phyloP scores from a whole-genome alignment of 2,113 vertebrate species.

The Alligator mississippiensis region DNA sequence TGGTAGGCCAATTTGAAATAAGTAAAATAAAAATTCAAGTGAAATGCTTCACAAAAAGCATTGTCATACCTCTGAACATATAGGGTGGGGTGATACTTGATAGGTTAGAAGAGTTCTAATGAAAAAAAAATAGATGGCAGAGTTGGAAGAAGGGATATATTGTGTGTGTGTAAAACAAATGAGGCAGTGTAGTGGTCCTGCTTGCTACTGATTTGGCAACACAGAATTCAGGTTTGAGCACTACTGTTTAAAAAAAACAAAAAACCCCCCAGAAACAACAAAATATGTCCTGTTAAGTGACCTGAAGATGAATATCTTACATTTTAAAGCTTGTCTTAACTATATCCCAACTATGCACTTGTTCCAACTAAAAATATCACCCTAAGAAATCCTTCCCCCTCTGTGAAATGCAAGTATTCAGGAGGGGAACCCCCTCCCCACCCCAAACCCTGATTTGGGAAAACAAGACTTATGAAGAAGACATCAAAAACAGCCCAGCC shows the following conservation, averaged over 20 bases:
- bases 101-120: not conserved
- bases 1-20: not conserved
- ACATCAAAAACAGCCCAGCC: not conserved
- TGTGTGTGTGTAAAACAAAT: not conserved
- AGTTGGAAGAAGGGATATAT: not conserved
- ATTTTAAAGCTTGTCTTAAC: not conserved
- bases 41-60: not conserved
- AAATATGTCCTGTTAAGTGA: not conserved
- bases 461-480: not conserved
- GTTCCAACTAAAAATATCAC: too few relatives aligned
- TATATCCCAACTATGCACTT: too few relatives aligned
- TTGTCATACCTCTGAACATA: not conserved
- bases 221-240: not conserved
- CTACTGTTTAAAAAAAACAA: too few relatives aligned
- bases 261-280: not conserved
- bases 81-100: not conserved
- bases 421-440: too few relatives aligned
- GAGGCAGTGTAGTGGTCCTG: not conserved
- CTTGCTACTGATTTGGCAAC: not conserved
- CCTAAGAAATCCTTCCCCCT: too few relatives aligned
- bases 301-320: not conserved
- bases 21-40: not conserved
- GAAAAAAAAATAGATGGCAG: not conserved
- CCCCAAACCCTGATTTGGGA: too few relatives aligned
- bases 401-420: too few relatives aligned